Percentiles rank a stretch among this genome's conserved stretches.
Evolutionary conservation across 2,888 invertebrate species (phyloP).

Genomic region (Poecilus cupreus): DNA sequence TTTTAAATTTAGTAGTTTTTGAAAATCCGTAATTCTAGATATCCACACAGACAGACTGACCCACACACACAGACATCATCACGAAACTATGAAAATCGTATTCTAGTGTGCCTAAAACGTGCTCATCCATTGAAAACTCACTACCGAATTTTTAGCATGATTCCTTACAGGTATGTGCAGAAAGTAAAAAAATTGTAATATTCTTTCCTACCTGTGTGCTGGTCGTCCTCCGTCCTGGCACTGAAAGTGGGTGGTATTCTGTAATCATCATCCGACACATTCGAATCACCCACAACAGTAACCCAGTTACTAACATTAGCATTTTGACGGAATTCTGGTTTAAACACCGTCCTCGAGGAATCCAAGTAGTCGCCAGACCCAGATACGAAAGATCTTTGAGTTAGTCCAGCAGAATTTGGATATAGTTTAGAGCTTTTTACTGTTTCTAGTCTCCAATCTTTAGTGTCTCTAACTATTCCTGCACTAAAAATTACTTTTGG

Average conservation of each 20-base stretch:
- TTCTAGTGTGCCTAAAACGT: too few relatives aligned
- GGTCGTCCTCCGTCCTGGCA: background rate
- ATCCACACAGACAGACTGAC: too few relatives aligned
- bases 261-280: background rate
- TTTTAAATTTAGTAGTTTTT: too few relatives aligned
- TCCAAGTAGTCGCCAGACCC: background rate
- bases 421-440: background rate
- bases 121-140: too few relatives aligned
- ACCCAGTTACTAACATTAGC: background rate
- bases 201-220: background rate
- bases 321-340: background rate
- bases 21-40: too few relatives aligned
- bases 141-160: too few relatives aligned
- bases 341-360: background rate
- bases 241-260: constrained; percentile 7
- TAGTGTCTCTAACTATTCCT: background rate
- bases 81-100: too few relatives aligned
- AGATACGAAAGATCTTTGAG: background rate
- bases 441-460: constrained; percentile 8
- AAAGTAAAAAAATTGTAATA: too few relatives aligned
- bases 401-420: background rate
- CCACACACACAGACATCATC: too few relatives aligned
- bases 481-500: background rate
- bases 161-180: too few relatives aligned
- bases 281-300: background rate